phyloP scores from a whole-genome alignment of 2,113 vertebrate species.

The Pimephales promelas region DNA sequence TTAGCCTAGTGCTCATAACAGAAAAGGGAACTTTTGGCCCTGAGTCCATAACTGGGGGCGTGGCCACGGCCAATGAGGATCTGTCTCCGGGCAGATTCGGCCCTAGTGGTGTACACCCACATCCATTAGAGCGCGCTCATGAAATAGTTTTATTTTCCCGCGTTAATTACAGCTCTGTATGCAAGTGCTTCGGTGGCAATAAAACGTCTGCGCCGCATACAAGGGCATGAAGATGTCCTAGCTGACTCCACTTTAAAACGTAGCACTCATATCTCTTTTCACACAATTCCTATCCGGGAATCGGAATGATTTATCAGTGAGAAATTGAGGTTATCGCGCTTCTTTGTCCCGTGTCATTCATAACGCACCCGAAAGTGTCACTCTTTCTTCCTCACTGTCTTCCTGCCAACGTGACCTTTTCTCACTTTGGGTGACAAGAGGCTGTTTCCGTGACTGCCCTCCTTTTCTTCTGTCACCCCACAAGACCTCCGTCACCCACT shows the following conservation, averaged over 20 bases:
- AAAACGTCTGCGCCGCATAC: conserved; percentile 72
- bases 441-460: conserved; percentile 56
- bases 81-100: conserved; percentile 55
- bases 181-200: conserved; percentile 64
- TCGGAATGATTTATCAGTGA: conserved; percentile 22
- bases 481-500: conserved; percentile 48
- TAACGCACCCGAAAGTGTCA: neutral
- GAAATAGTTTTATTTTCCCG: conserved; percentile 79
- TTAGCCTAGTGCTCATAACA: conserved; percentile 76
- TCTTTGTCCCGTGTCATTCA: conserved; percentile 24
- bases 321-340: conserved; percentile 13
- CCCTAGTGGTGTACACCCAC: conserved; percentile 64
- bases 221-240: conserved; percentile 65
- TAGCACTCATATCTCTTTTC: conserved; percentile 50
- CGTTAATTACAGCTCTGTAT: conserved; percentile 70
- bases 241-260: conserved; percentile 69
- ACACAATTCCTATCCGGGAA: conserved; percentile 7
- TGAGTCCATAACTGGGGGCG: conserved; percentile 59
- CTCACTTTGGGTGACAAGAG: conserved; percentile 59
- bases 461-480: conserved; percentile 38
- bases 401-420: conserved; percentile 63
- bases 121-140: conserved; percentile 77
- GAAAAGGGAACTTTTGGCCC: conserved; percentile 78
- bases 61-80: conserved; percentile 41
- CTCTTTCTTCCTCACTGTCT: conserved; percentile 10